phyloP scores from a whole-genome alignment of 92 coral and sea anemone genomes.

The Scolanthus callimorphus region DNA sequence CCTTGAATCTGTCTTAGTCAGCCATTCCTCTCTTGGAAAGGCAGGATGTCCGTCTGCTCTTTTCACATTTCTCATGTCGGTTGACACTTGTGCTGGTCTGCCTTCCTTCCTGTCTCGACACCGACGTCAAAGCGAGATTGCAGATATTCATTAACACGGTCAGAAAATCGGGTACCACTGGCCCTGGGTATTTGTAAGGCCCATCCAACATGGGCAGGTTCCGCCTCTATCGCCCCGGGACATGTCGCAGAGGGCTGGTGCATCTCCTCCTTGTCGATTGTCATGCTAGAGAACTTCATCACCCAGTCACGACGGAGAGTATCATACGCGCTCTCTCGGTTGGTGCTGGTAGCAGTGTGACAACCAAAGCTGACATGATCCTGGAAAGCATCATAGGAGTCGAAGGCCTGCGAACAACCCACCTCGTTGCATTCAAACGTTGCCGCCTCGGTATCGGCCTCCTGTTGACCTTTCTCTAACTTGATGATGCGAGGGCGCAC shows the following conservation, averaged over 20 bases:
- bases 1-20: constrained; percentile 54
- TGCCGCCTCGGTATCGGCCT: constrained; percentile 13
- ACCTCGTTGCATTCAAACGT: constrained; percentile 55
- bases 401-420: constrained; percentile 31
- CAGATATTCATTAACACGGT: constrained; percentile 32
- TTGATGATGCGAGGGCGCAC: constrained; percentile 6
- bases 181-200: constrained; percentile 40
- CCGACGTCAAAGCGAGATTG: constrained; percentile 43
- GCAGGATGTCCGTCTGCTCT: constrained; percentile 36
- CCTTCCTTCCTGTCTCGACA: constrained; percentile 43
- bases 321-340: constrained; percentile 48
- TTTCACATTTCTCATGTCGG: constrained; percentile 56
- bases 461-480: background rate
- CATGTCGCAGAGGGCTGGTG: background rate
- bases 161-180: constrained; percentile 32
- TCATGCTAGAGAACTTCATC: constrained; percentile 39
- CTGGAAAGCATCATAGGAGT: constrained; percentile 37
- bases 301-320: constrained; percentile 48
- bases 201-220: constrained; percentile 51
- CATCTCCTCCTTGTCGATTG: constrained; percentile 12
- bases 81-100: constrained; percentile 50
- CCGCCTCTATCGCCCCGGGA: too few relatives aligned
- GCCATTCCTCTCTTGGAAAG: constrained; percentile 57
- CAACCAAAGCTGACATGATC: too few relatives aligned
- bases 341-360: constrained; percentile 15